phyloP scores from a whole-genome alignment of 2,888 invertebrate genomes.

The Parochlus steinenii region DNA sequence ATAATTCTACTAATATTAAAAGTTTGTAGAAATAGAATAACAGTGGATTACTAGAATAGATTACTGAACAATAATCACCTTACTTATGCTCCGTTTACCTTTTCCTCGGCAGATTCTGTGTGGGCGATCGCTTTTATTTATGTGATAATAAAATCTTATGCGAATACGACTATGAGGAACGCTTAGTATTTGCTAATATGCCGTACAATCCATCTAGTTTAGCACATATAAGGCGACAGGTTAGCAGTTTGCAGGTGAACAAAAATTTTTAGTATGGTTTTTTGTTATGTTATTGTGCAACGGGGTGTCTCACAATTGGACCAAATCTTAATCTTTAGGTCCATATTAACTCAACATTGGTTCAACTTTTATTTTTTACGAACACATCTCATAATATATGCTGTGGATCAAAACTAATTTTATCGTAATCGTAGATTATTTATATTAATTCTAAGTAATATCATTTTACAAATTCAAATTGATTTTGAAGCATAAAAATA shows the following conservation, averaged over 20 bases:
- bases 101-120: background rate
- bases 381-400: too few relatives aligned
- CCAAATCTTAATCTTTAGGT: too few relatives aligned
- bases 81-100: background rate
- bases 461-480: too few relatives aligned
- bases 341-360: too few relatives aligned
- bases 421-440: too few relatives aligned
- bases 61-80: slow-evolving; percentile 1
- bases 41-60: background rate
- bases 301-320: too few relatives aligned
- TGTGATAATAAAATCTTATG: slow-evolving; percentile 89
- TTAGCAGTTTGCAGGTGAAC: slow-evolving; percentile 47
- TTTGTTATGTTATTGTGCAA: too few relatives aligned
- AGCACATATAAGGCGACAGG: slow-evolving; percentile 72
- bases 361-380: too few relatives aligned
- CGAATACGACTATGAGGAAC: slow-evolving; percentile 86
- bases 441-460: too few relatives aligned
- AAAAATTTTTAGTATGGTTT: background rate
- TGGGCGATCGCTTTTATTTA: slow-evolving; percentile 77
- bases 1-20: background rate
- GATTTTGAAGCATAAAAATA: too few relatives aligned
- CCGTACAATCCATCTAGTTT: slow-evolving; percentile 71
- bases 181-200: slow-evolving; percentile 79
- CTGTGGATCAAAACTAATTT: too few relatives aligned
- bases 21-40: background rate